A percentile compares a stretch with the other conserved stretches of the same genome.
phyloP scores from a whole-genome alignment of 2,888 invertebrate species.

The Deroplatys truncata region DNA sequence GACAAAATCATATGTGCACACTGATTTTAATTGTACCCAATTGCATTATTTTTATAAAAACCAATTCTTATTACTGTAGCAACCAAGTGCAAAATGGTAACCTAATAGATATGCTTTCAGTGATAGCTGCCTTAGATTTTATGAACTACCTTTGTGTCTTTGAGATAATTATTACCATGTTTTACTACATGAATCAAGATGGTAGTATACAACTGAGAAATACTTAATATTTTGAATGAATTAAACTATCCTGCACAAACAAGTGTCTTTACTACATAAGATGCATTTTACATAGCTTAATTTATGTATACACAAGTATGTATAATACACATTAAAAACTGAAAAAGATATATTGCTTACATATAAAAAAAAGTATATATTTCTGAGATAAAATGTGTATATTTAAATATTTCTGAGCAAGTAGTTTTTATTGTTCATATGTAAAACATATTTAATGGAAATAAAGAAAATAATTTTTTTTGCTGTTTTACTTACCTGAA shows the following conservation, averaged over 20 bases:
- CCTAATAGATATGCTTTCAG: too few species aligned
- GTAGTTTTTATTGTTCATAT: background rate
- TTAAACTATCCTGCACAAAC: background rate
- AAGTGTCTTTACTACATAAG: background rate
- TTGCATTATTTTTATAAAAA: too few species aligned
- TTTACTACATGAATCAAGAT: background rate
- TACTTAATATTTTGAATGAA: background rate
- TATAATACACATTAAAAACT: too few species aligned
- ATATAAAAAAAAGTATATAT: background rate
- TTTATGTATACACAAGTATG: background rate
- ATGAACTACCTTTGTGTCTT: too few species aligned
- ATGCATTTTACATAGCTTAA: background rate
- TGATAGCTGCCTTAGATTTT: too few species aligned
- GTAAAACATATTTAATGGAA: background rate
- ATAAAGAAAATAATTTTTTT: background rate
- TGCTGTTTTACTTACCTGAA: background rate
- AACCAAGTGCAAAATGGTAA: too few species aligned
- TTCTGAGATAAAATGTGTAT: too few species aligned
- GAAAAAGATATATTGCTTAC: background rate
- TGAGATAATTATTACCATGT: too few species aligned
- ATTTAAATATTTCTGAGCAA: background rate
- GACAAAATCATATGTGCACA: too few species aligned
- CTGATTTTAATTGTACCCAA: too few species aligned
- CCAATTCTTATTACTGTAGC: too few species aligned
- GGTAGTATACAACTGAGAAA: background rate